Conservation (phyloP, 2,113 vertebrate genomes). For the Zosterops borbonicus region DNA sequence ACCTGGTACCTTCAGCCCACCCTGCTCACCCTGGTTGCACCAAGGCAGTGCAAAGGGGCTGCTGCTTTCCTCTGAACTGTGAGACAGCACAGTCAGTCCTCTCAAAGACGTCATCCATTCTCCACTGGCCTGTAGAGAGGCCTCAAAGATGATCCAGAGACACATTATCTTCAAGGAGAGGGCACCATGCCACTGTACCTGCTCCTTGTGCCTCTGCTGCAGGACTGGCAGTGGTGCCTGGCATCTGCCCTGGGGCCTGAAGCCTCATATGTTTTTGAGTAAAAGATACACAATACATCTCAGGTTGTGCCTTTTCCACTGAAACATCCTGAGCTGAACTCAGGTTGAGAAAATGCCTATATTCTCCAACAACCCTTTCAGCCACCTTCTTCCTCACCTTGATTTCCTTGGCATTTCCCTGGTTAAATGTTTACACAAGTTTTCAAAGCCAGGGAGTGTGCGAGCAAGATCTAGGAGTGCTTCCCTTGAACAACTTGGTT, state of each 20-base stretch:
- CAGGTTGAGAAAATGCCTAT: neutral
- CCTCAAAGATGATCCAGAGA: neutral
- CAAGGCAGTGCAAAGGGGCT: neutral
- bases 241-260: fast-evolving
- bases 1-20: neutral
- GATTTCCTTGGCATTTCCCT: slow-evolving; percentile 15
- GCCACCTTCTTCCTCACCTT: slow-evolving; percentile 18
- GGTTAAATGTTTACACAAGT: slow-evolving; percentile 24
- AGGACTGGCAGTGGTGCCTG: fast-evolving
- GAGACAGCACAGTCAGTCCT: fast-evolving
- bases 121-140: fast-evolving
- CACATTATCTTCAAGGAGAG: neutral
- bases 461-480: neutral
- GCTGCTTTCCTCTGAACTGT: neutral
- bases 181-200: neutral
- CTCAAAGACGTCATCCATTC: neutral
- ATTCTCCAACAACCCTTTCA: neutral
- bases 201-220: neutral
- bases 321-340: neutral
- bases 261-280: neutral
- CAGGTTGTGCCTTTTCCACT: neutral
- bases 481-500: neutral
- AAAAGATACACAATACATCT: neutral
- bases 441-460: neutral
- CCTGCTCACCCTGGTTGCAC: fast-evolving